phyloP scores from a whole-genome alignment of 2,888 invertebrate genomes.

The Agrilus cyanescens region DNA sequence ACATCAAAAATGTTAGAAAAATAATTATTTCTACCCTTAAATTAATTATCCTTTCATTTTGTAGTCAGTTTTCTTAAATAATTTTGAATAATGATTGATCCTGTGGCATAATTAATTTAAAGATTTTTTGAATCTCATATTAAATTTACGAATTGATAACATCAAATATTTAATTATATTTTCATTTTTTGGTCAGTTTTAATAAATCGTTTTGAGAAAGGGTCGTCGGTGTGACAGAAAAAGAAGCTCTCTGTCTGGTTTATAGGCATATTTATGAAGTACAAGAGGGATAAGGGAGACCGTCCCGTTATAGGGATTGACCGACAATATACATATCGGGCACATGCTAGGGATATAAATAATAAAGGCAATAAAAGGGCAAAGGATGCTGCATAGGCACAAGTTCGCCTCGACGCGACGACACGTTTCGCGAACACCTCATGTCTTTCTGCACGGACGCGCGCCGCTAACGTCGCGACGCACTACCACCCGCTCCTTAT shows the following conservation, averaged over 20 bases:
- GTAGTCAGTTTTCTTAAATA: too few relatives aligned
- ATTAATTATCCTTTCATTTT: too few relatives aligned
- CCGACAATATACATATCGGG: constrained; percentile 37
- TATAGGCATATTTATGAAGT: constrained; percentile 31
- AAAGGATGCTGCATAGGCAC: constrained; percentile 23
- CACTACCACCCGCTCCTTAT: background rate
- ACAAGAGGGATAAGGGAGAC: constrained; percentile 24
- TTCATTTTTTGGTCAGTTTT: too few relatives aligned
- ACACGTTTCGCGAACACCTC: constrained; percentile 23
- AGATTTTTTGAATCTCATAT: too few relatives aligned
- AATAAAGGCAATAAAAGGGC: constrained; percentile 27
- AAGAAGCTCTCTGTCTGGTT: constrained; percentile 23
- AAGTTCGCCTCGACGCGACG: constrained; percentile 17
- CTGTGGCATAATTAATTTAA: too few relatives aligned
- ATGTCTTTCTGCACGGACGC: constrained; percentile 10
- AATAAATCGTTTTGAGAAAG: constrained; percentile 29
- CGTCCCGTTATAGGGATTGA: constrained; percentile 28
- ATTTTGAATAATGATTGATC: too few relatives aligned
- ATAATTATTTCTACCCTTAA: too few relatives aligned
- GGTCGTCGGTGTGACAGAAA: constrained; percentile 20
- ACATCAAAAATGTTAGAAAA: too few relatives aligned
- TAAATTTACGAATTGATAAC: too few relatives aligned
- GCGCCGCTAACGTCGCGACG: constrained; percentile 11
- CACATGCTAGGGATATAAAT: constrained; percentile 35
- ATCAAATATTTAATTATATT: too few relatives aligned